phyloP scores from a whole-genome alignment of 2,113 vertebrate genomes.

The Oreochromis aureus region DNA sequence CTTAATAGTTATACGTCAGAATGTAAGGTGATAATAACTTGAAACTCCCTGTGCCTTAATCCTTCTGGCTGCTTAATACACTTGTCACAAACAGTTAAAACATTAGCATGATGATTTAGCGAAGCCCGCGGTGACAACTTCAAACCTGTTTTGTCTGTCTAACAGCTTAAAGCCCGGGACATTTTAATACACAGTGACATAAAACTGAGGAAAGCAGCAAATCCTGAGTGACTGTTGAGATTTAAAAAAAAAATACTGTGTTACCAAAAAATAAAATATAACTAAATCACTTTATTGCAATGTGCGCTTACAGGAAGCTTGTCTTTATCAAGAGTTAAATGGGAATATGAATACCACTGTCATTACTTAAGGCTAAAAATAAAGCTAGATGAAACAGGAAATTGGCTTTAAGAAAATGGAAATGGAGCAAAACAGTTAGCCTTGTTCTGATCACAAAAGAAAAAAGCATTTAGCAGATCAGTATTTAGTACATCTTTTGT shows the following conservation, averaged over 20 bases:
- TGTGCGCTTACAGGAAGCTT: not conserved
- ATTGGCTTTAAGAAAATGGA: not conserved
- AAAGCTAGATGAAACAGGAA: not conserved
- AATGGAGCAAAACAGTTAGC: not conserved
- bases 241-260: rapidly evolving
- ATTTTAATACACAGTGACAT: not conserved
- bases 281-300: not conserved
- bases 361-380: not conserved
- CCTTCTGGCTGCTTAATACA: rapidly evolving
- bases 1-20: not conserved
- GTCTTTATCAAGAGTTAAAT: not conserved
- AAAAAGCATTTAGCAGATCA: not conserved
- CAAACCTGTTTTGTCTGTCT: not conserved
- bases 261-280: not conserved
- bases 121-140: not conserved
- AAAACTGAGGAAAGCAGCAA: not conserved
- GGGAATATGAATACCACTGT: not conserved
- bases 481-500: not conserved
- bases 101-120: not conserved
- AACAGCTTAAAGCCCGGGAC: not conserved
- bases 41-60: not conserved
- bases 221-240: not conserved
- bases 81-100: not conserved
- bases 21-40: not conserved
- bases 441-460: not conserved